Base-by-base conservation (phyloP, 2,113 vertebrate genomes). In the Madoqua kirkii region DNA sequence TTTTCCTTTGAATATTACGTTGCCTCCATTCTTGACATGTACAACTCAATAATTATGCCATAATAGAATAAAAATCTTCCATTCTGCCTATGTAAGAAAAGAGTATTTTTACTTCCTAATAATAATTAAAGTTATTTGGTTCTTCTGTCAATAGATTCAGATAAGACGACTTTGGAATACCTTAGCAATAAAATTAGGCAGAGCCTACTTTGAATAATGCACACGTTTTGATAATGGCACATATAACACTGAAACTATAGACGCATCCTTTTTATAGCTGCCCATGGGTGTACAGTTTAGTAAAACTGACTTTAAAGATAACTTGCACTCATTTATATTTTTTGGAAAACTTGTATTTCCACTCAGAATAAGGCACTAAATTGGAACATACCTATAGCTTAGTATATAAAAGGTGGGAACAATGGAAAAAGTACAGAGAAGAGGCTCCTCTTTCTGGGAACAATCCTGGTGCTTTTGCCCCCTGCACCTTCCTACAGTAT, bases 361-460 rank as follows among this genome's bases (percentile, higher is more conserved):
- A 94, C 21, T 3, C 45, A 93, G 52, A 94, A 83, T 40, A 74
- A 83, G 84, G 74, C 91, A 87, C 97, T 92, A 96, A 98, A 97
- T 89, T 94, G 95, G 57, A 97, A 79, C 95, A 93, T 54, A 50
- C 52, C 78, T 95, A 87, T 54, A 93, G 74, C 67, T 92, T 67
- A 97, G 96, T 93, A 92, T 94, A 96, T 95, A 98, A 96, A 93
- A 95, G 93, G 23, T 57, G 60, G 93, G 96, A 95, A 98, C 97
- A 98, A 98, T 97, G 94, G 64, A 33, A 93, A 88, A 93, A 97
- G 96, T 96, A 95, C 94, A 97, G 97, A 98, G 76, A 88, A 52
- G 27, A 87, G 48, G 15, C 89, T 96, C 91, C 64, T 96, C 97
- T 97, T 98, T 97, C 93, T 87, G 82, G 91, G 59, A 89, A 81